A percentile compares a stretch with the other conserved stretches of the same genome.
Conservation (phyloP, 1,140 invertebrate species). For the Heliconius hermathena region DNA sequence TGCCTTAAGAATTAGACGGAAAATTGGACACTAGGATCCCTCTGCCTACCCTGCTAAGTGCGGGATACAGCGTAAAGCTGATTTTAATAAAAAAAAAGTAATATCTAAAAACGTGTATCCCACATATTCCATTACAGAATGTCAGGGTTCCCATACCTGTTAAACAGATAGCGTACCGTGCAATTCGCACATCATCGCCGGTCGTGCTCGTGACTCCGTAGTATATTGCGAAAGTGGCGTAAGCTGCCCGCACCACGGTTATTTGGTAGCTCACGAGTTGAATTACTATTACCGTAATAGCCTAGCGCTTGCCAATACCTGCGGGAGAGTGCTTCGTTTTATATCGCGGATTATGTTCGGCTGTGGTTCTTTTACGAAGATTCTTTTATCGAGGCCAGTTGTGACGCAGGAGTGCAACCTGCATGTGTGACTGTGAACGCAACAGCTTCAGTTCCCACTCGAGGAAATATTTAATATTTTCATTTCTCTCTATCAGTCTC, state of each 20-base stretch:
- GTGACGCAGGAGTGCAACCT: no score
- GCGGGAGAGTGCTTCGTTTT: conserved; percentile 19
- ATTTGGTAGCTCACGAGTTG: conserved; percentile 69
- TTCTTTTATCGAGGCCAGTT: background rate
- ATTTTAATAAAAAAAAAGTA: background rate
- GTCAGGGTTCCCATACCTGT: background rate
- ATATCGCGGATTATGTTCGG: background rate
- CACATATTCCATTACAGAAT: background rate
- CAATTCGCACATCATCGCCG: conserved; percentile 36
- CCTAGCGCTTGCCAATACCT: conserved; percentile 24
- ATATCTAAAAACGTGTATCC: background rate
- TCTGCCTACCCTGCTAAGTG: no score
- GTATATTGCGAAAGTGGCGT: conserved; percentile 55
- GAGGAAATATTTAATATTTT: no score
- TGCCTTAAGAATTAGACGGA: no score
- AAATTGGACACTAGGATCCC: no score
- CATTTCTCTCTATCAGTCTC: no score
- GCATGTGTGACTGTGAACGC: no score
- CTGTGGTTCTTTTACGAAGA: background rate
- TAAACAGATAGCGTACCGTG: conserved; percentile 20
- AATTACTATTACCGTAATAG: conserved; percentile 61
- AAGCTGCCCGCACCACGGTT: conserved; percentile 53
- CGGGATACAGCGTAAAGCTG: no score
- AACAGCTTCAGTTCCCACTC: no score
- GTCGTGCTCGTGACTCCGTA: conserved; percentile 58